A percentile compares a stretch with the other conserved stretches of the same genome.
Conservation (phyloP, 2,888 invertebrate species). For the Phortica magna region DNA sequence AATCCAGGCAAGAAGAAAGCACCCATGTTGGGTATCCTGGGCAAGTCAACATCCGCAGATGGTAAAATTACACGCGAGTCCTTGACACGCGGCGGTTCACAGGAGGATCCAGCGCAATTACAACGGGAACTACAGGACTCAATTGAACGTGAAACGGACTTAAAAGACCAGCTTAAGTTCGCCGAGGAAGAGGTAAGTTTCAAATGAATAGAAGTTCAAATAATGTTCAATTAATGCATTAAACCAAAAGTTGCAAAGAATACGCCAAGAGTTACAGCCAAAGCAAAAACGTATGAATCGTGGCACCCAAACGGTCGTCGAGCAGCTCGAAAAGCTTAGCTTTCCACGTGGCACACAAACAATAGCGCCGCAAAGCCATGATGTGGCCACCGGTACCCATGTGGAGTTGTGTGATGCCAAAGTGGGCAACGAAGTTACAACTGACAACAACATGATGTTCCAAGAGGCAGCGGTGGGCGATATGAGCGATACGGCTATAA, state of each 20-base stretch:
- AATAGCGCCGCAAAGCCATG: constrained; percentile 28
- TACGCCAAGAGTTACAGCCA: constrained; percentile 40
- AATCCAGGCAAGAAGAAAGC: constrained; percentile 80
- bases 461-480: too few species aligned
- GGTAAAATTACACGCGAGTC: constrained; percentile 87
- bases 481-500: too few species aligned
- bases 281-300: constrained; percentile 48
- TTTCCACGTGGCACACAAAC: constrained; percentile 76
- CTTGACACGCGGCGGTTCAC: constrained; percentile 87
- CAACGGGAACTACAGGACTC: constrained; percentile 93
- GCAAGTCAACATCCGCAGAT: constrained; percentile 81
- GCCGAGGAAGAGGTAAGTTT: constrained; percentile 91
- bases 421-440: background rate
- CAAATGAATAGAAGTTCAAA: constrained; percentile 7
- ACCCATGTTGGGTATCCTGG: constrained; percentile 80
- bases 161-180: constrained; percentile 93
- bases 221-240: constrained; percentile 8
- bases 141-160: constrained; percentile 94
- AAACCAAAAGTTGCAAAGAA: constrained; percentile 52
- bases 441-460: background rate
- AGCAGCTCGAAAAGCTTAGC: constrained; percentile 52
- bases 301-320: constrained; percentile 73
- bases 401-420: constrained; percentile 6
- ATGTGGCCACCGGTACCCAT: constrained; percentile 50
- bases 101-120: constrained; percentile 89